Evolutionary conservation across 2,888 invertebrate species (phyloP), one percentile per base, ranked within the genome.

Genomic region (Lottia gigantea): DNA sequence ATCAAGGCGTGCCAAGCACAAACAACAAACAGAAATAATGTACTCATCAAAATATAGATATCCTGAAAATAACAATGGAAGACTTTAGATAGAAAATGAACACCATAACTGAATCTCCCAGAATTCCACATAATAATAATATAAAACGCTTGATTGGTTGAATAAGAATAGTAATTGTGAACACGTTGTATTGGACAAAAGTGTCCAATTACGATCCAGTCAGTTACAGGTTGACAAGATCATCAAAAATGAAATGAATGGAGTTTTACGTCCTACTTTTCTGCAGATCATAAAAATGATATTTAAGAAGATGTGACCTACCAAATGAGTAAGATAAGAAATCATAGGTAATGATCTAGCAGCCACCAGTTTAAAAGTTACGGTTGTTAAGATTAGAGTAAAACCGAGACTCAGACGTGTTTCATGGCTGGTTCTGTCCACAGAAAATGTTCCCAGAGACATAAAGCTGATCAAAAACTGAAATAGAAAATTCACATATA

Each of bases 321-420:
- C 87, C 82, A 87, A 78, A 72, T 87, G 85, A 25, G 87, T 87
- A 11, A 87, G 78, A 72, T 87, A 87, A n/a, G 87, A 85, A 46
- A 87, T 87, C 73, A 86, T 86, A 23, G 87, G 87, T 66, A 88
- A 81, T 73, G 84, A 82, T 70, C 87, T 86, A 72, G 83, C 86
- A 45, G 87, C 84, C 19, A 86, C 87, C 80, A 87, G 86, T 73
- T 87, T 86, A 80, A 88, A 88, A n/a, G 87, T 83, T 47, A 88
- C 86, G 0, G 85, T 83, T 7, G 88, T 87, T 46, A 88, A 78
- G 3, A 87, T 78, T 7, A 88, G 78, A 15, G 85, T 86, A 77
- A 87, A 88, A 55, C 87, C 83, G 40, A 88, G 71, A 76, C 87
- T 86, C 0, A 87, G 81, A 23, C 87, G 76, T 74, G 83, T 85